phyloP scores from a whole-genome alignment of 1,140 invertebrate species.

The Plectus sambesii region DNA sequence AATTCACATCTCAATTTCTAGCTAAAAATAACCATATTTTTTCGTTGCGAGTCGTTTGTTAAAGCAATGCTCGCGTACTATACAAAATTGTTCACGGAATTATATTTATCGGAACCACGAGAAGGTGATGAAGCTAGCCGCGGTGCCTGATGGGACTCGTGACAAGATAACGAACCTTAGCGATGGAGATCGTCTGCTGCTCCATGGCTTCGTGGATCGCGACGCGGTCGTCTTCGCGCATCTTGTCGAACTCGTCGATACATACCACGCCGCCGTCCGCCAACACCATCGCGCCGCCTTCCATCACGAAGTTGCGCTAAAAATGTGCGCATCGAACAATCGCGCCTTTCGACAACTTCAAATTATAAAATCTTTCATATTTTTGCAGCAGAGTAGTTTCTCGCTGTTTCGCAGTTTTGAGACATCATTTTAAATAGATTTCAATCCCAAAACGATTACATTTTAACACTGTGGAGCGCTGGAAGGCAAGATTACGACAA shows the following conservation, averaged over 20 bases:
- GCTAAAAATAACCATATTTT: too few species aligned
- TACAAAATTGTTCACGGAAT: too few species aligned
- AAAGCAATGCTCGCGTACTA: too few species aligned
- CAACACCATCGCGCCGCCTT: conserved; percentile 98
- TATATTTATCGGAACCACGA: too few species aligned
- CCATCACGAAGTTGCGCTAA: conserved; percentile 93
- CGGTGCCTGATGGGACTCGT: too few species aligned
- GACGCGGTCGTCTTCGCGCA: conserved; percentile 96
- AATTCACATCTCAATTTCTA: too few species aligned
- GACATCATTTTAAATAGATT: neutral
- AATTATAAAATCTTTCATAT: neutral
- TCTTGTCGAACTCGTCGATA: conserved; percentile 99
- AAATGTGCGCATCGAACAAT: conserved; percentile 17
- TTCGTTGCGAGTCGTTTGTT: too few species aligned
- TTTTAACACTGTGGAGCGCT: neutral
- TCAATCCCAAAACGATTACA: neutral
- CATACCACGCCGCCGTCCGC: conserved; percentile 98
- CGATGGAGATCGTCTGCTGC: conserved; percentile 99
- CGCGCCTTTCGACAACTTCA: too few species aligned
- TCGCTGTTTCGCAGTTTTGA: too few species aligned
- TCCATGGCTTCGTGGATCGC: conserved; percentile 99
- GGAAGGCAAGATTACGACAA: conserved; percentile 4
- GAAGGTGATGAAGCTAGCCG: too few species aligned
- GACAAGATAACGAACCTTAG: conserved; percentile 59
- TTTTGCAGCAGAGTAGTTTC: too few species aligned